Conservation (phyloP, 2,113 vertebrate species). For the Xenopus tropicalis region UCB_Xtro_10.0 CM004447.2:128564501-128565000, state of each 20-base stretch:
- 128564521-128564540: no score
- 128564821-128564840: neutral
- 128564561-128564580: no score
- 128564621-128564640: no score
- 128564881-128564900: neutral
- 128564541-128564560: no score
- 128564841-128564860: neutral
- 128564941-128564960: neutral
- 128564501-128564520: no score
- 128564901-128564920: neutral
- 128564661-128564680: no score
- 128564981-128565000: neutral
- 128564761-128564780: neutral
- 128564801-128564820: neutral
- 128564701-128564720: neutral
- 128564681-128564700: no score
- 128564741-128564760: neutral
- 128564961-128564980: neutral
- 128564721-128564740: neutral
- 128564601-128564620: no score
- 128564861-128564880: neutral
- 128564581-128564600: no score
- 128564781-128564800: slow-evolving; percentile 1
- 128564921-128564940: neutral
- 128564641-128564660: no score